Base-by-base conservation (phyloP, 2,797 vertebrate species). In the Pampus argenteus region DNA sequence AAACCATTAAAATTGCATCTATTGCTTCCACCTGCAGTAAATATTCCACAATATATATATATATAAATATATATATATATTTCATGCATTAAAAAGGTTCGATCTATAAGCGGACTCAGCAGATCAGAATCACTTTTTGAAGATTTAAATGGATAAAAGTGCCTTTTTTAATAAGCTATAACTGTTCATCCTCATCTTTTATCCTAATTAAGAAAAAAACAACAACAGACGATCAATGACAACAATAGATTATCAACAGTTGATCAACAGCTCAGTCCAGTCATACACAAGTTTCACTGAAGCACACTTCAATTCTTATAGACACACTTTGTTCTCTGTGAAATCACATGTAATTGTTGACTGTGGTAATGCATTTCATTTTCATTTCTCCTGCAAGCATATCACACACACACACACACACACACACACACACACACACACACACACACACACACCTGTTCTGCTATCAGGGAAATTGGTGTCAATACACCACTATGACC, bases 391-490 rank as follows among this genome's bases (percentile, higher is more conserved):
- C 44, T 5, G 6, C 22, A 20, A 0, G 25, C 6, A 1, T 45
- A 63, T 59, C 69, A 45, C 54, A 50, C 80, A 48, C 11, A 31
- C 26, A 17, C 42, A 48, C 11, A 31, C 26, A 17, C 42, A 48
- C 11, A 31, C 26, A 17, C 42, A 48, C 11, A 31, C 26, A 17
- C 42, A 48, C 11, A 31, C 26, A 17, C 42, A 48, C 11, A 31
- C 26, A 17, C 42, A n/a, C 69, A 45, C 54, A 50, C 80, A 48
- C 11, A 31, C 26, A 17, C 42, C 36, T 0, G 40, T 56, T 26
- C 15, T 36, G 5, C 55, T 38, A 34, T 74, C 15, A 50, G 29
- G 52, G 20, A 82, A 85, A 83, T 71, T 75, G 73, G 61, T 78
- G 68, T 76, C 79, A 74, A 10, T 17, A 70, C 72, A 40, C 57